phyloP scores from a whole-genome alignment of 2,113 vertebrate genomes.

The Sinocyclocheilus anshuiensis region DNA sequence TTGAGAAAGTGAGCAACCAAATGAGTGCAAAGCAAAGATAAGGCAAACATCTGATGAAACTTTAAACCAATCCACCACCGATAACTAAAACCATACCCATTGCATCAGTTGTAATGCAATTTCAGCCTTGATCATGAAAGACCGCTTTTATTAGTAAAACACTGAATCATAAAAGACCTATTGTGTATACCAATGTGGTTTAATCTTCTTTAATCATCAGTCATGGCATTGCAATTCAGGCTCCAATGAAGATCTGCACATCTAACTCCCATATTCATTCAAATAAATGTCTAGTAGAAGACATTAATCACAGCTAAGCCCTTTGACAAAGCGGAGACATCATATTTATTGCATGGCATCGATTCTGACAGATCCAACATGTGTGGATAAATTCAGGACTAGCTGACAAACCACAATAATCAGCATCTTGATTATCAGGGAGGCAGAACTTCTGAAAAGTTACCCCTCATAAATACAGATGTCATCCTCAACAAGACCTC shows the following conservation, averaged over 20 bases:
- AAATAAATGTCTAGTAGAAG: background rate
- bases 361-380: background rate
- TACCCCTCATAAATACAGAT: background rate
- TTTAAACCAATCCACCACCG: background rate
- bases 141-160: conserved; percentile 9
- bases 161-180: conserved; percentile 10
- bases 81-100: background rate
- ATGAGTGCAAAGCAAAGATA: background rate
- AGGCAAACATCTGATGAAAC: conserved; percentile 1
- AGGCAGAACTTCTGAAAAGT: background rate
- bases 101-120: background rate
- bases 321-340: background rate
- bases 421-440: background rate
- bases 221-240: conserved; percentile 15
- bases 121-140: background rate
- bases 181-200: conserved; percentile 17
- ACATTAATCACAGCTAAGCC: conserved; percentile 1
- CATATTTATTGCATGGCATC: background rate
- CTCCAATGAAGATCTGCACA: background rate
- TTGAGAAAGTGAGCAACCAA: background rate
- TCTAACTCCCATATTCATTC: background rate
- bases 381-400: background rate
- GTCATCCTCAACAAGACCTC: background rate
- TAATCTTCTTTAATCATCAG: conserved; percentile 22
- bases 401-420: background rate